A percentile compares a stretch with the other conserved stretches of the same genome.
phyloP scores from a whole-genome alignment of 1,140 invertebrate genomes.

The Holotrichia oblita region DNA sequence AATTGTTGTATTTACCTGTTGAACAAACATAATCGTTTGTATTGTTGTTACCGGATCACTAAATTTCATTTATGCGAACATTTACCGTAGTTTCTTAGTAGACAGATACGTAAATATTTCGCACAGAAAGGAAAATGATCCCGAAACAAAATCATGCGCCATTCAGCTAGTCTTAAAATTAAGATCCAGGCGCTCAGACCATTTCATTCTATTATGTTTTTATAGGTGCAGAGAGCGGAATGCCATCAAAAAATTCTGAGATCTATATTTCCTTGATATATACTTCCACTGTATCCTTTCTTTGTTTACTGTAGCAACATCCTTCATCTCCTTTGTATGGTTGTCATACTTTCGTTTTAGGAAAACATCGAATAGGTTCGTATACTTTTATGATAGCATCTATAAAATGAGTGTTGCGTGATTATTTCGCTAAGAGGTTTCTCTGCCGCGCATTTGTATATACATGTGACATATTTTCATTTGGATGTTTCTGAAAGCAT shows the following conservation, averaged over 20 bases:
- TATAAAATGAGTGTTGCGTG: not conserved
- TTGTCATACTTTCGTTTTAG: constrained; percentile 7
- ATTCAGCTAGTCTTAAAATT: too few species aligned
- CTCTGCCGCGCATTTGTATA: not conserved
- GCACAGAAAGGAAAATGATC: too few species aligned
- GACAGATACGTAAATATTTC: too few species aligned
- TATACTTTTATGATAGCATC: not conserved
- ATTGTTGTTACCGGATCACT: too few species aligned
- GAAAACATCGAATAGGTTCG: not conserved
- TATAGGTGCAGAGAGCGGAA: not conserved
- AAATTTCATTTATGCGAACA: too few species aligned
- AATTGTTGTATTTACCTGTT: too few species aligned
- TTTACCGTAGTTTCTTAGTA: too few species aligned
- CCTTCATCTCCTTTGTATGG: not conserved
- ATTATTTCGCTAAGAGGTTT: not conserved
- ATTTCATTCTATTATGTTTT: not conserved
- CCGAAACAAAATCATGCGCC: too few species aligned
- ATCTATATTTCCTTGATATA: not conserved
- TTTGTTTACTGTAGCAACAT: not conserved
- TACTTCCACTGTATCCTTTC: not conserved
- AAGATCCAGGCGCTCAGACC: too few species aligned
- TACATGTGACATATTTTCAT: not conserved
- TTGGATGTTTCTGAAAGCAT: not conserved
- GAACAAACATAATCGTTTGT: too few species aligned
- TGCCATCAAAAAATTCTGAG: not conserved